Conservation (phyloP, 2,113 vertebrate genomes). For the Axis porcinus region DNA sequence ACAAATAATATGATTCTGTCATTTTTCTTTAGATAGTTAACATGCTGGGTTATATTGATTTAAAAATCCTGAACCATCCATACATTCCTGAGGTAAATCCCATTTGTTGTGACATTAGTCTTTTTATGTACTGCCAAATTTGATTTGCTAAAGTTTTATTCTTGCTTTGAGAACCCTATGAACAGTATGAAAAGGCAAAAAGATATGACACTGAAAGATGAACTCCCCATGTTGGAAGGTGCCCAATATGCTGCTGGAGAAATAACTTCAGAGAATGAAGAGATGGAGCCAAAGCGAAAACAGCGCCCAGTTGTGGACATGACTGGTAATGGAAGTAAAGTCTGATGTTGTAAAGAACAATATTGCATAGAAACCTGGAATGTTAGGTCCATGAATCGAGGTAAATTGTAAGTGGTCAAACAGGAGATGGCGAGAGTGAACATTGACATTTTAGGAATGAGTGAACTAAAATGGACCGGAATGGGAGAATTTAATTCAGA, state of each 20-base stretch:
- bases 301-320: neutral
- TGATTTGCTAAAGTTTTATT: neutral
- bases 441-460: neutral
- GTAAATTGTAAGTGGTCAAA: neutral
- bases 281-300: neutral
- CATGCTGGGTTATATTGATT: neutral
- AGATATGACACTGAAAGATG: neutral
- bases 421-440: neutral
- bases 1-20: neutral
- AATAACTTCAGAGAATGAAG: neutral
- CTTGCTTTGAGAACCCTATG: neutral
- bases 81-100: neutral
- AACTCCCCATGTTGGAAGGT: neutral
- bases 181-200: neutral
- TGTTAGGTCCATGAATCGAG: neutral
- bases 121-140: neutral
- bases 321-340: neutral
- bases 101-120: neutral
- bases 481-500: neutral
- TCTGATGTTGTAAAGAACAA: neutral
- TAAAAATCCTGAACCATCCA: neutral
- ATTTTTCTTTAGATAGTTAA: neutral
- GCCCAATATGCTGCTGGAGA: neutral
- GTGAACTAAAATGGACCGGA: neutral
- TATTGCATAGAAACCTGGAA: neutral